Percentiles rank a stretch among this genome's conserved stretches.
phyloP scores from a whole-genome alignment of 2,797 vertebrate genomes.

The Pipistrellus pygmaeus region DNA sequence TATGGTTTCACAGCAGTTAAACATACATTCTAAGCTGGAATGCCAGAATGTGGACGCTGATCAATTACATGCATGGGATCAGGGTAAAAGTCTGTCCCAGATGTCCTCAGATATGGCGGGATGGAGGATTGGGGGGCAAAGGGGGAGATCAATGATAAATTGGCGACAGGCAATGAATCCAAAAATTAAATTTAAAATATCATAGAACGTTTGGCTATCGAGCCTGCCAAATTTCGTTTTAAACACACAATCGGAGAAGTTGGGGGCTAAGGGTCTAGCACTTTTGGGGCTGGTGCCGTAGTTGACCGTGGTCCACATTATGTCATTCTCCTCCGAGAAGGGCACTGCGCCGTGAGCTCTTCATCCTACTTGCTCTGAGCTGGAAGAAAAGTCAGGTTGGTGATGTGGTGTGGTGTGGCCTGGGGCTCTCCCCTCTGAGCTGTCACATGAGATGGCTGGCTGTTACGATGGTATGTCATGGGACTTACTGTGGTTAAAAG shows the following conservation, averaged over 20 bases:
- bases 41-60: constrained; percentile 86
- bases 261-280: background rate
- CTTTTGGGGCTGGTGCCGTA: background rate
- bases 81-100: background rate
- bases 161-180: background rate
- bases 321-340: constrained; percentile 80
- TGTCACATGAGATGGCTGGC: constrained; percentile 85
- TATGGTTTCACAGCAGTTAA: constrained; percentile 78
- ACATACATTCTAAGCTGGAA: constrained; percentile 66
- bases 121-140: accelerated
- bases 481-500: constrained; percentile 98
- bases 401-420: constrained; percentile 82
- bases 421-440: constrained; percentile 83
- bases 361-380: constrained; percentile 74
- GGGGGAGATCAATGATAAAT: background rate
- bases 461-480: constrained; percentile 87
- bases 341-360: constrained; percentile 73
- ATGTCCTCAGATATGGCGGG: background rate
- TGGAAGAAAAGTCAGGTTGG: constrained; percentile 84
- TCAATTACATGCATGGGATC: constrained; percentile 60
- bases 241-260: background rate
- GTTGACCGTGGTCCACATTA: constrained; percentile 83
- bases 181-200: background rate
- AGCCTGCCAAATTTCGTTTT: background rate
- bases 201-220: background rate